Evolutionary conservation across 2,888 invertebrate genomes (phyloP), one percentile per base, ranked within the genome.

Genomic region (Mellilla xanthometata): DNA sequence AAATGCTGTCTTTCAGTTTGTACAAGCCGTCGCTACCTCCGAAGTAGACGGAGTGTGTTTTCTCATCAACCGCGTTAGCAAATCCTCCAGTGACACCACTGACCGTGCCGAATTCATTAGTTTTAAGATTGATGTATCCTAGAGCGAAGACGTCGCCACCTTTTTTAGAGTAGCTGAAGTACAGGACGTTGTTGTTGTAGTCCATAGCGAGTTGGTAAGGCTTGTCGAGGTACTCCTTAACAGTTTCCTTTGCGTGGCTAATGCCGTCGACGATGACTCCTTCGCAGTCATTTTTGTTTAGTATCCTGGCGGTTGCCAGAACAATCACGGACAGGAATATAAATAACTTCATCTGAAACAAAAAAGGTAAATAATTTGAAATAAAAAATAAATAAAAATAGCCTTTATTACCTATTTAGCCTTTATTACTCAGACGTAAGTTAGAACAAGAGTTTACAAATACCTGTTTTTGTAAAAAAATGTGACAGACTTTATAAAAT

Each of bases 181-280:
- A 85, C 13, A 86, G 38, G 1, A 65, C 72, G 38, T 77, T 76
- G 1, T 71, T 81, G n/a, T 74, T 63, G 23, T 78, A 72, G 44
- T 87, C 82, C 12, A 87, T 68, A 0, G 68, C 69, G 29, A 85
- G 46, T 53, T 85, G 82, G 44, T 79, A 86, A 0, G 86, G 80
- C 33, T 65, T 69, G 1, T 58, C 49, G 0, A 78, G 7, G 27
- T 60, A 24, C 1, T 49, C 38, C 38, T 62, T 68, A 2, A 87
- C 50, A 1, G 67, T 13, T 57, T 74, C 70, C 19, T 58, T 58
- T 12, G 65, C 60, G 23, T 63, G 61, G 23, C 39, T 45, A 12
- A 53, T 46, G 2, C 46, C 49, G 5, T 54, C 45, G 2, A 56
- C 47, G 2, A 59, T 26, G 8, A 53, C 10, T 31, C 54, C 54